A percentile compares a stretch with the other conserved stretches of the same genome.
Evolutionary conservation across 2,888 invertebrate genomes (phyloP).

Genomic region (Blastobasis lacticolella): DNA sequence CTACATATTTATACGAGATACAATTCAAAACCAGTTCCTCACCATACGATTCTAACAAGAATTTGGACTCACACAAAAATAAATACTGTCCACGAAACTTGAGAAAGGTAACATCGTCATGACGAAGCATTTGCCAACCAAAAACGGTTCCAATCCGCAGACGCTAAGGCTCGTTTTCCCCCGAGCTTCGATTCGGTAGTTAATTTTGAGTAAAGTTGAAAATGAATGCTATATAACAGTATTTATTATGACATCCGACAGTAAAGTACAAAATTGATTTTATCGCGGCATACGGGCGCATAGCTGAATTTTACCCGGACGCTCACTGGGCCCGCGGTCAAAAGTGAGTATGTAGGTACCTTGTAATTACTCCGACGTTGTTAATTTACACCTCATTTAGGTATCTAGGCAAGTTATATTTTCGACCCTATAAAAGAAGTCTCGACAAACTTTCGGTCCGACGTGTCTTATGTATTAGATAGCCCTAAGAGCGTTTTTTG

Average conservation of each 20-base stretch:
- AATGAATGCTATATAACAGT: conserved; percentile 56
- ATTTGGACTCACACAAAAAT: conserved; percentile 68
- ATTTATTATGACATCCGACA: conserved; percentile 68
- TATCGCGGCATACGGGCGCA: conserved; percentile 49
- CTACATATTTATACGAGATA: conserved; percentile 63
- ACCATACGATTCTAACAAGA: conserved; percentile 66
- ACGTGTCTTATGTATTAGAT: too few species aligned
- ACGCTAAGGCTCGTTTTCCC: conserved; percentile 44
- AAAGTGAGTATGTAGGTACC: conserved; percentile 8
- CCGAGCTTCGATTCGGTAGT: conserved; percentile 30
- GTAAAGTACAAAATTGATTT: conserved; percentile 69
- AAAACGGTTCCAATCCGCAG: conserved; percentile 10
- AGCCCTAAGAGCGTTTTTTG: too few species aligned
- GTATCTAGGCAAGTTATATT: conserved; percentile 13
- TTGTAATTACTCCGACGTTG: conserved; percentile 38
- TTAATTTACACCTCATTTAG: conserved; percentile 41
- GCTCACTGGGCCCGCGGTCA: conserved; percentile 29
- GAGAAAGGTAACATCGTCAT: conserved; percentile 58
- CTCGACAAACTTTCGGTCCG: too few species aligned
- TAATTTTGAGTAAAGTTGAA: conserved; percentile 43
- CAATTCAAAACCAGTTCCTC: conserved; percentile 61
- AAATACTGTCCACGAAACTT: conserved; percentile 68
- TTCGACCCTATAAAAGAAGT: too few species aligned
- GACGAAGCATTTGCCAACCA: conserved; percentile 39
- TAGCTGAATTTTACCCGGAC: conserved; percentile 45